Percentiles rank a stretch among this genome's conserved stretches.
phyloP scores from a whole-genome alignment of 2,113 vertebrate species.

The Promerops cafer region DNA sequence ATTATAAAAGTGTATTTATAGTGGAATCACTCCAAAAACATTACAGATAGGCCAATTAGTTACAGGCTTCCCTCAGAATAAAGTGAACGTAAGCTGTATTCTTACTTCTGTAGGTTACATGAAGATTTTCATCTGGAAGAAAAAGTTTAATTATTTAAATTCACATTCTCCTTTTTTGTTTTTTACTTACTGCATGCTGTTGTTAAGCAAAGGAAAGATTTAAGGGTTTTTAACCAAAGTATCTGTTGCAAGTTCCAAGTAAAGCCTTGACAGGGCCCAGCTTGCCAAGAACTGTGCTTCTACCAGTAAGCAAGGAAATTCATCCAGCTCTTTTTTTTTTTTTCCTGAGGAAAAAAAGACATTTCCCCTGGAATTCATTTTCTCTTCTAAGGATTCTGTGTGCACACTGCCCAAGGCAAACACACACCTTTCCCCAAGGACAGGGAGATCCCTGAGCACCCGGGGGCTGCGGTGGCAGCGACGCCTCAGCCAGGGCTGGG shows the following conservation, averaged over 20 bases:
- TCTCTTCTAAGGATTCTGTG: background rate
- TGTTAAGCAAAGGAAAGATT: constrained; percentile 18
- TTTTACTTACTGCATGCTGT: background rate
- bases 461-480: fast-evolving
- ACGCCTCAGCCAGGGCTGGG: fast-evolving
- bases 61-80: background rate
- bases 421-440: constrained; percentile 29
- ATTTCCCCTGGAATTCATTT: background rate
- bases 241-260: constrained; percentile 38
- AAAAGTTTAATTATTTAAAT: background rate
- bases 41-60: constrained; percentile 28
- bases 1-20: constrained; percentile 48
- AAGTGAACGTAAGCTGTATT: background rate
- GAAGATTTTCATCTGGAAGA: constrained; percentile 27
- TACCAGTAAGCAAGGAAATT: constrained; percentile 39
- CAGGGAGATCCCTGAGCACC: background rate
- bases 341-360: background rate
- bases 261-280: constrained; percentile 29
- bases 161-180: background rate
- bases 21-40: constrained; percentile 38
- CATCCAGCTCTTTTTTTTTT: background rate
- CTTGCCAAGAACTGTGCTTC: constrained; percentile 44
- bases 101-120: background rate
- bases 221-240: constrained; percentile 25
- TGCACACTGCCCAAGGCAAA: constrained; percentile 27